A percentile compares a stretch with the other conserved stretches of the same genome.
Conservation (phyloP, 2,888 invertebrate species). For the Campoplex nolae region DNA sequence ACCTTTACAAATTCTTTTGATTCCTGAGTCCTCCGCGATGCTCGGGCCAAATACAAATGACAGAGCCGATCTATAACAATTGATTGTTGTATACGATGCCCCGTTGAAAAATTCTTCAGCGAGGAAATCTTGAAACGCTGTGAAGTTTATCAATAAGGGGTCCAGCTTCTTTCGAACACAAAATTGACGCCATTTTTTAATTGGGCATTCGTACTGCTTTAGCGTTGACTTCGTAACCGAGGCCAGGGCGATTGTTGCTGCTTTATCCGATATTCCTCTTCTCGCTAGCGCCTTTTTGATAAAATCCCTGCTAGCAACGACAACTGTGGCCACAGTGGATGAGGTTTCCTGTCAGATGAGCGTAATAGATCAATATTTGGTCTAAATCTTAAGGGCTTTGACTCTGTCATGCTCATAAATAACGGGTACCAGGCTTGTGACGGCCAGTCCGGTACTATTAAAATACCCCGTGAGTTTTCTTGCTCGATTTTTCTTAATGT, state of each 20-base stretch:
- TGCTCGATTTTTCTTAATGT: slow-evolving; percentile 40
- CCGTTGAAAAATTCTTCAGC: slow-evolving; percentile 30
- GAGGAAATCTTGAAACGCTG: slow-evolving; percentile 28
- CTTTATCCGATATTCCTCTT: slow-evolving; percentile 19
- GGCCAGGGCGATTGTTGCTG: slow-evolving; percentile 29
- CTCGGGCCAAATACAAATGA: slow-evolving; percentile 44
- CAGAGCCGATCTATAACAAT: slow-evolving; percentile 54
- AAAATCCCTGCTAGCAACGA: slow-evolving; percentile 27
- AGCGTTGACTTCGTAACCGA: slow-evolving; percentile 21
- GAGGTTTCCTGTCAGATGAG: slow-evolving; percentile 20
- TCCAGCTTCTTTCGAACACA: not conserved
- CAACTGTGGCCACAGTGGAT: slow-evolving; percentile 33
- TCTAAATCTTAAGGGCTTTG: slow-evolving; percentile 20
- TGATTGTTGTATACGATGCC: slow-evolving; percentile 49
- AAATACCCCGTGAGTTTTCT: slow-evolving; percentile 20
- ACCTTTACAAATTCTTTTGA: slow-evolving; percentile 69
- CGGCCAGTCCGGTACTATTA: slow-evolving; percentile 16
- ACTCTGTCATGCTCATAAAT: slow-evolving; percentile 22
- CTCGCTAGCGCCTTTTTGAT: slow-evolving; percentile 23
- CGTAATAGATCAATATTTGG: slow-evolving; percentile 20
- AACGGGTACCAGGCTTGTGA: slow-evolving; percentile 16
- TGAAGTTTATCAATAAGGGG: slow-evolving; percentile 28
- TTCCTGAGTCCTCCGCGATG: slow-evolving; percentile 54
- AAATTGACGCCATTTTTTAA: slow-evolving; percentile 5
- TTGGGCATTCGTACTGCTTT: slow-evolving; percentile 9